phyloP scores from a whole-genome alignment of 2,888 invertebrate genomes.

The Gortyna flavago region DNA sequence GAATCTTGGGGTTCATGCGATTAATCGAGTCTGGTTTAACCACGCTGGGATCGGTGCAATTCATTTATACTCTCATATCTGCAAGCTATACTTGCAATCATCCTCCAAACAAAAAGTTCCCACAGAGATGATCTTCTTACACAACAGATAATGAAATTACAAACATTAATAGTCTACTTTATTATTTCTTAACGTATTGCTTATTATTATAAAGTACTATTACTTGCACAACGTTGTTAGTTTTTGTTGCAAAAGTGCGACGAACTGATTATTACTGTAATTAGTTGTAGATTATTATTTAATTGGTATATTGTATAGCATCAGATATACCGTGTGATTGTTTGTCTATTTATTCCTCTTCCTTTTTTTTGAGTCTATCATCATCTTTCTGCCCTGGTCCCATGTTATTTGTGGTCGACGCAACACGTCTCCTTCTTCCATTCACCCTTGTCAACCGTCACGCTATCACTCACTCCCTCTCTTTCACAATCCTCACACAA shows the following conservation, averaged over 20 bases:
- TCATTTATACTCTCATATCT: not conserved
- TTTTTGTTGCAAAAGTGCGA: conserved; percentile 45
- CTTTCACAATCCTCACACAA: not conserved
- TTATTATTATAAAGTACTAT: conserved; percentile 36
- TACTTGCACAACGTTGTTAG: conserved; percentile 43
- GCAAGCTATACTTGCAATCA: conserved; percentile 5
- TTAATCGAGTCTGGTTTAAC: no score
- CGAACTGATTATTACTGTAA: conserved; percentile 32
- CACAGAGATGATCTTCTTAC: conserved; percentile 47
- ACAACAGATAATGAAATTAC: conserved; percentile 49
- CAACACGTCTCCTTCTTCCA: not conserved
- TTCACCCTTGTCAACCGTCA: not conserved
- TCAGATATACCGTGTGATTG: not conserved
- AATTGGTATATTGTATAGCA: not conserved
- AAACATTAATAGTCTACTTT: conserved; percentile 47
- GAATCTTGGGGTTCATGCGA: no score
- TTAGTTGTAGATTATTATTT: conserved; percentile 26
- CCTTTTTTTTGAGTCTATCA: no score
- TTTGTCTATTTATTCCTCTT: not conserved
- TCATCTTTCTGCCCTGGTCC: not conserved
- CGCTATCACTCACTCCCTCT: not conserved
- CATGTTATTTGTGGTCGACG: not conserved
- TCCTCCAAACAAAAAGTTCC: conserved; percentile 44
- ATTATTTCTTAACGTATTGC: conserved; percentile 54
- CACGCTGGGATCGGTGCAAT: no score